phyloP scores from a whole-genome alignment of 2,797 vertebrate genomes.

The Channallabes apus region DNA sequence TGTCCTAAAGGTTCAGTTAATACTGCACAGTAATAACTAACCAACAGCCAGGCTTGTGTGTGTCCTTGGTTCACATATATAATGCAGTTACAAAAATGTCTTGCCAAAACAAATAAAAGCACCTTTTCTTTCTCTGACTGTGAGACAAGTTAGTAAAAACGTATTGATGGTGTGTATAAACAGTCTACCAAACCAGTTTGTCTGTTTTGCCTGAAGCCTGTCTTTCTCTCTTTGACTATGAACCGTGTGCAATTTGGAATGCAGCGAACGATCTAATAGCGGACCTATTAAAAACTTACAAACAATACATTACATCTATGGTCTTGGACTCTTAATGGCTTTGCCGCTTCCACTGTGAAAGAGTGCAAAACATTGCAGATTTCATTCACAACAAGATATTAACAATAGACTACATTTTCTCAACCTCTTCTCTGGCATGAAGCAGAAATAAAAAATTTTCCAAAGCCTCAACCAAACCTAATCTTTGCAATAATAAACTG shows the following conservation, averaged over 20 bases:
- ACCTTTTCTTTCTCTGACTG: not conserved
- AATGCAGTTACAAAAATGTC: not conserved
- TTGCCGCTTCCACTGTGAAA: too few relatives aligned
- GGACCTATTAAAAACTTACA: not conserved
- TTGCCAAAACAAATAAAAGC: not conserved
- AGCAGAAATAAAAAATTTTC: not conserved
- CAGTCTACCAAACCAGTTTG: not conserved
- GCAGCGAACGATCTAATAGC: not conserved
- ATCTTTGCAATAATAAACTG: not conserved
- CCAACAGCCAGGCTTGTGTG: not conserved
- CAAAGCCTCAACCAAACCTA: not conserved
- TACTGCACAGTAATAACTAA: not conserved
- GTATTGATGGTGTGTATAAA: not conserved
- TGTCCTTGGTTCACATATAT: not conserved
- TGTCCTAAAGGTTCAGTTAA: not conserved
- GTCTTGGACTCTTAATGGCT: not conserved
- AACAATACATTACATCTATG: not conserved
- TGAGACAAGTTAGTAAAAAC: not conserved
- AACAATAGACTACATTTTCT: not conserved
- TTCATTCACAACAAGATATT: not conserved
- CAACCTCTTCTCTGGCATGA: not conserved
- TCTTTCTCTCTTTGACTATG: not conserved
- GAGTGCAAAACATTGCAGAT: not conserved
- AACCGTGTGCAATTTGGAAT: not conserved
- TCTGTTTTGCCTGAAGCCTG: not conserved